Evolutionary conservation across 1,140 invertebrate genomes (phyloP).

Genomic region (Penaeus japonicus): DNA sequence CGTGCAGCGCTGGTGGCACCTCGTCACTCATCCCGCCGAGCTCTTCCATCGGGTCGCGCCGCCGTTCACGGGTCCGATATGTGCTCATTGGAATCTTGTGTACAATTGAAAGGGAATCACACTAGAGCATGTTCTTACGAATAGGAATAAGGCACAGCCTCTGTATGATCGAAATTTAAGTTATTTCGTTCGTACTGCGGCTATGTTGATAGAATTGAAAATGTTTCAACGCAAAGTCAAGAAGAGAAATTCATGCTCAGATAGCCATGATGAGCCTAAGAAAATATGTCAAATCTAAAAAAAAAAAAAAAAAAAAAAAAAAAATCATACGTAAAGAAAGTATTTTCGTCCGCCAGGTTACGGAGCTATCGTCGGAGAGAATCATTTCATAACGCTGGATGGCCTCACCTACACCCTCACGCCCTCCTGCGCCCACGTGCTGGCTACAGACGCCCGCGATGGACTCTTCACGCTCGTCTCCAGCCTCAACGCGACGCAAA

Average conservation of each 20-base stretch:
- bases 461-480: constrained; percentile 10
- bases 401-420: neutral
- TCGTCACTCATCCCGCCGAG: constrained; percentile 14
- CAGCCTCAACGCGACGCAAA: neutral
- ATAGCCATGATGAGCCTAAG: neutral
- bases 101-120: too few species aligned
- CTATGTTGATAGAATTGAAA: neutral
- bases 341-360: neutral
- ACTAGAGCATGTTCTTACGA: too few species aligned
- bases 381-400: constrained; percentile 23
- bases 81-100: too few species aligned
- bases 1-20: constrained; percentile 26
- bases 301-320: neutral
- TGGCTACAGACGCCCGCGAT: constrained; percentile 6
- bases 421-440: constrained; percentile 4
- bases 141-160: neutral
- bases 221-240: neutral
- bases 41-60: neutral
- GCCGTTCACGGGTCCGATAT: constrained; percentile 11
- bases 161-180: neutral
- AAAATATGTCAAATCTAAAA: neutral
- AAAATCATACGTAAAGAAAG: neutral
- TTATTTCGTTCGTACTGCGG: too few species aligned
- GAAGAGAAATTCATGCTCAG: neutral
- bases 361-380: constrained; percentile 29